phyloP scores from a whole-genome alignment of 2,113 vertebrate genomes.

The Archilochus colubris region DNA sequence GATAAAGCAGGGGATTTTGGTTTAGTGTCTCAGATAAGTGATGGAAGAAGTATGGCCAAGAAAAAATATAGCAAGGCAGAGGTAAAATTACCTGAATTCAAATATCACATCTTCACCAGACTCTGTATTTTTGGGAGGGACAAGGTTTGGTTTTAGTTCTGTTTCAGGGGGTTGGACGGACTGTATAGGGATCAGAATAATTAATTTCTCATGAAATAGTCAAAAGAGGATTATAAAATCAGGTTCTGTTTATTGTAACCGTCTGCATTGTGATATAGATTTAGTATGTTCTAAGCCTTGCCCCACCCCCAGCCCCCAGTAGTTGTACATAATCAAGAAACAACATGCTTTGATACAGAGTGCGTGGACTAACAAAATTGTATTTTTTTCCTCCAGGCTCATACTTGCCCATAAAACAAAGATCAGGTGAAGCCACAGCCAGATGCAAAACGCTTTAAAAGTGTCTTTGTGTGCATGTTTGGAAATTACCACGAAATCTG shows the following conservation, averaged over 20 bases:
- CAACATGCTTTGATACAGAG: background rate
- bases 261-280: background rate
- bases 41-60: background rate
- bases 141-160: background rate
- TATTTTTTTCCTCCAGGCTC: background rate
- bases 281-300: background rate
- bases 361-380: background rate
- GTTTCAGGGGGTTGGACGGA: background rate
- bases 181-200: background rate
- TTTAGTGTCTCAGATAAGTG: background rate
- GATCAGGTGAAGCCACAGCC: background rate
- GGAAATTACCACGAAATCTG: fast-evolving
- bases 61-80: background rate
- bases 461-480: fast-evolving
- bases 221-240: conserved; percentile 48
- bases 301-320: background rate
- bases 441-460: background rate
- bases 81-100: background rate
- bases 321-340: background rate
- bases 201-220: background rate
- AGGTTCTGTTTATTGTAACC: background rate
- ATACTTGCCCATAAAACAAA: background rate
- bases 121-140: background rate
- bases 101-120: background rate
- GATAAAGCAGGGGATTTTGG: background rate